Evolutionary conservation across 2,888 invertebrate species (phyloP), one percentile per base, ranked within the genome.

Genomic region (Furcula furcula): DNA sequence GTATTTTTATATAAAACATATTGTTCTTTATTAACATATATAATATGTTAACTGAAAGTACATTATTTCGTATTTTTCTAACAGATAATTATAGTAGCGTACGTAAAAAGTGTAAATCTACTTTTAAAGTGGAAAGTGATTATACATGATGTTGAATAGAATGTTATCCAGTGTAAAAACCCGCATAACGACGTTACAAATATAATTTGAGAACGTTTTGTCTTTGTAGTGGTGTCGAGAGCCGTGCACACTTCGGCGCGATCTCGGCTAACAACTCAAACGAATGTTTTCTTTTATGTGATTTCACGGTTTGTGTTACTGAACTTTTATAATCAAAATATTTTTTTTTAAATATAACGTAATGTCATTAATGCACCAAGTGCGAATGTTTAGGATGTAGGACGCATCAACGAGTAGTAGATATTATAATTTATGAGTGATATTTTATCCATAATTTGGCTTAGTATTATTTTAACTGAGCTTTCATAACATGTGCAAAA

Each of bases 1-100:
- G 85, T 87, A 87, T 87, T 87, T 87, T 87, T 87, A 84, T 87
- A 84, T 86, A 86, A 82, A 84, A 70, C 78, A 83, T 86, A 85
- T 87, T 85, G 83, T 83, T 83, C 83, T 87, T 84, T 84, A 86
- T 82, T 86, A 86, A 86, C 86, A 86, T 87, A 86, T 86, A 76
- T 77, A 76, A 87, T 87, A 86, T 87, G 87, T 87, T 86, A 83
- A 84, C 79, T 78, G 73, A 85, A 86, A 85, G 85, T 86, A 84
- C 83, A 85, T 86, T 75, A 76, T 85, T 87, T 86, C 84, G 81
- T 87, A 87, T 87, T 87, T 87, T 87, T 87, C 85, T 87, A 87
- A 84, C 76, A 76, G 69, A 63, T 65, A 71, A 73, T n/a, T 78
- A 77, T 81, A 71, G 71, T 82, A 78, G 76, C 57, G 63, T 83